Conservation (phyloP, 2,113 vertebrate genomes). For the Beaufortia kweichowensis region DNA sequence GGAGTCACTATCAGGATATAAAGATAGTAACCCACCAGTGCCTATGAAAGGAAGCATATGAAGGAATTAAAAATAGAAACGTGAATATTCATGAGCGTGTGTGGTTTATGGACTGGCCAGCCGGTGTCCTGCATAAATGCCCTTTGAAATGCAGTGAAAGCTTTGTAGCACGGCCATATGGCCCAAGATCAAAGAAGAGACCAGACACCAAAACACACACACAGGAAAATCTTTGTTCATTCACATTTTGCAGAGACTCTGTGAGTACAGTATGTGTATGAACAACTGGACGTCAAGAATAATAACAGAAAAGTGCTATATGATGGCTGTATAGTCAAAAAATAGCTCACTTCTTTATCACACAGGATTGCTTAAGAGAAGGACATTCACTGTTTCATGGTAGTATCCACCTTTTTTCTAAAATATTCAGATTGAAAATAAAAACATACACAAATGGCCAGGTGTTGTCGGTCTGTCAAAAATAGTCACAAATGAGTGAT, state of each 20-base stretch:
- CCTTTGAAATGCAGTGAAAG: constrained; percentile 41
- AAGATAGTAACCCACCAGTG: not conserved
- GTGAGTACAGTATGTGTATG: not conserved
- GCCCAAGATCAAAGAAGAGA: constrained; percentile 31
- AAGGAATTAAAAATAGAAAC: constrained; percentile 24
- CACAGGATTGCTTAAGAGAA: too few species aligned
- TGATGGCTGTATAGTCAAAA: not conserved
- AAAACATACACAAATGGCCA: too few species aligned
- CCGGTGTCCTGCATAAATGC: constrained; percentile 36
- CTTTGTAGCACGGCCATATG: constrained; percentile 39
- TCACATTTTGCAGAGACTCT: not conserved
- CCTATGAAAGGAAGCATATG: not conserved
- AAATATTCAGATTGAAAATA: too few species aligned
- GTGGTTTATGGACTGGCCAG: constrained; percentile 28
- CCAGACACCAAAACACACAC: constrained; percentile 13
- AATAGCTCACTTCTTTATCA: too few species aligned
- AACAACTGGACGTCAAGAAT: not conserved
- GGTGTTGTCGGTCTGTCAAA: too few species aligned
- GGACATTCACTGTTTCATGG: too few species aligned
- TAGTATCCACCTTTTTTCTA: too few species aligned
- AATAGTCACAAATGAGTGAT: too few species aligned
- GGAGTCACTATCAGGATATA: constrained; percentile 9
- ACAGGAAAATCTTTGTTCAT: constrained; percentile 8
- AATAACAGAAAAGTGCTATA: not conserved
- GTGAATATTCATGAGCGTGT: constrained; percentile 19